Base-by-base conservation (phyloP, 2,888 invertebrate species). In the Phania funesta region DNA sequence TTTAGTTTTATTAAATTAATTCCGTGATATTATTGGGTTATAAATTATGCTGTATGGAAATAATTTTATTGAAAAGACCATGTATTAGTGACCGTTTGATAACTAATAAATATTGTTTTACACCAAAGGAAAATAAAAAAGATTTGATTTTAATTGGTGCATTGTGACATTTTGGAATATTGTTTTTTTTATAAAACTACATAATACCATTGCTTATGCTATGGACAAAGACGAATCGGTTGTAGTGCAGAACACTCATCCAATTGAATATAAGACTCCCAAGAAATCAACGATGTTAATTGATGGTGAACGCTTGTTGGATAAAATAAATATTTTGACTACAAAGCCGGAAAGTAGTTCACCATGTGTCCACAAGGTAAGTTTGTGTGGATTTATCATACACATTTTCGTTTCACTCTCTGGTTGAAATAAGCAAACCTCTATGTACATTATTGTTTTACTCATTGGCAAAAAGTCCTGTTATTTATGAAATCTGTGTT, bases 271-370 rank as follows among this genome's bases (percentile, higher is more conserved):
- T 48, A 88, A 87, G 70, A 89, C 90, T 9, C 90, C 90, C 2
- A 89, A 88, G 75, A 90, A 88, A 77, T 83, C 86, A 2, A 85
- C 86, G 16, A 78, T 86, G 1, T 60, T 87, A 26, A 86, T 89
- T 29, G 90, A 90, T 75, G 87, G 87, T 20, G 90, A 91, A 70
- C 86, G 84, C 58, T 84, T 91, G 50, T 84, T 91, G 67, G 89
- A 90, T 56, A 91, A 91, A 87, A 90, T 91, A 38, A 91, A 91
- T 79, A 90, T 90, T 75, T 86, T 91, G 71, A 91, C 91, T 62
- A 89, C 89, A 22, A 90, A 89, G 76, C 87, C 87, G n/a, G 89
- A 89, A 58, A 88, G 88, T 83, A 86, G 87, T 38, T 86, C 89
- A 20, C 85, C 86, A 18, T 88, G 86, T 85, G 86, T 90, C n/a